A percentile compares a stretch with the other conserved stretches of the same genome.
phyloP scores from a whole-genome alignment of 2,113 vertebrate species.

The Mohoua ochrocephala region DNA sequence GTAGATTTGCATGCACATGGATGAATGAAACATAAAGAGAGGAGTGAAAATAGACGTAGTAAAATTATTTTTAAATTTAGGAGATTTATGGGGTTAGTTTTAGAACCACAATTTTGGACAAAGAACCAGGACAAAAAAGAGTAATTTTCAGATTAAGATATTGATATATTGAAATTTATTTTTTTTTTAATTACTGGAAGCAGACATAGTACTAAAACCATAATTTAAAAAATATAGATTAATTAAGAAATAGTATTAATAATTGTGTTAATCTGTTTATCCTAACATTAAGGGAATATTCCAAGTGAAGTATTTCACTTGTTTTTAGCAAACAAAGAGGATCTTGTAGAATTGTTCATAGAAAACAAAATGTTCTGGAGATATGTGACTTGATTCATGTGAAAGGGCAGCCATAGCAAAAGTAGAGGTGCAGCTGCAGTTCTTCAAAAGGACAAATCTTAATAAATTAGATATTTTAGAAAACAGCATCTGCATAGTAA shows the following conservation, averaged over 20 bases:
- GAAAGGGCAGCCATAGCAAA: neutral
- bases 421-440: neutral
- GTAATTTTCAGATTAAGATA: neutral
- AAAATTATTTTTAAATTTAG: neutral
- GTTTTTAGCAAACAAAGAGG: neutral
- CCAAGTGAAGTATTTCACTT: neutral
- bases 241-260: neutral
- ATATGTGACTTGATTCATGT: neutral
- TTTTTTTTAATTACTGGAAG: neutral
- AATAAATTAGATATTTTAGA: neutral
- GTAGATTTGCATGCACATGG: neutral
- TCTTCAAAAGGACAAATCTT: neutral
- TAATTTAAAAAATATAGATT: neutral
- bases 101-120: neutral
- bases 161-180: too few relatives aligned
- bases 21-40: neutral
- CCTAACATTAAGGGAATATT: neutral
- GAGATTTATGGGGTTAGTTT: neutral
- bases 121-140: neutral
- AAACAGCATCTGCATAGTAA: neutral
- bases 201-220: neutral
- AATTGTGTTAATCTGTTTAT: neutral
- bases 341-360: neutral
- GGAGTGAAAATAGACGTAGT: neutral
- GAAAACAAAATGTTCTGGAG: neutral